Conservation (phyloP, 2,113 vertebrate species). For the Neoarius graeffei region DNA sequence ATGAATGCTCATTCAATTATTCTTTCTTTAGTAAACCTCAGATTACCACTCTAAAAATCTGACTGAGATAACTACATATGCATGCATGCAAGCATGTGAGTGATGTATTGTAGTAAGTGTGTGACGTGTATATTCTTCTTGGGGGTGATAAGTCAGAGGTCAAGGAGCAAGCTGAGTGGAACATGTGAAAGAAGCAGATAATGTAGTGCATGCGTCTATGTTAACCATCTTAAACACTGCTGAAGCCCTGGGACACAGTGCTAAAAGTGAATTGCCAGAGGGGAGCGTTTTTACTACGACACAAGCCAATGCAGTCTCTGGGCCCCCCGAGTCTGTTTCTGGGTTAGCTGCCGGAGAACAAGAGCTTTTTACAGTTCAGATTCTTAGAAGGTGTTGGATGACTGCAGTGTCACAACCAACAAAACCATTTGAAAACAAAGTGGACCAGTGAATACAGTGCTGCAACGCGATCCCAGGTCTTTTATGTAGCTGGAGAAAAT, state of each 20-base stretch:
- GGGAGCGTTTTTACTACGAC: slow-evolving; percentile 32
- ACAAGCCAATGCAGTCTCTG: slow-evolving; percentile 4
- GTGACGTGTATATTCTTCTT: not conserved
- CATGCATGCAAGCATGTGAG: not conserved
- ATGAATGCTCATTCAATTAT: not conserved
- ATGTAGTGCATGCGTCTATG: slow-evolving; percentile 54
- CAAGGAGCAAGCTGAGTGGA: slow-evolving; percentile 47
- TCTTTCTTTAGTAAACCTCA: not conserved
- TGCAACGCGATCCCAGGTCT: slow-evolving; percentile 70
- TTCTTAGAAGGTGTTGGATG: slow-evolving; percentile 81
- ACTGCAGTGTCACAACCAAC: slow-evolving; percentile 83
- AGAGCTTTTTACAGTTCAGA: slow-evolving; percentile 68
- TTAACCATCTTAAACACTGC: slow-evolving; percentile 68
- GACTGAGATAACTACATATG: not conserved
- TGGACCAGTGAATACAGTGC: slow-evolving; percentile 75
- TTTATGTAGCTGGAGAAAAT: slow-evolving; percentile 74
- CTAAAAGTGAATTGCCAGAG: slow-evolving; percentile 42
- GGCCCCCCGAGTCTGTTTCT: slow-evolving; percentile 56
- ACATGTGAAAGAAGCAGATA: slow-evolving; percentile 53
- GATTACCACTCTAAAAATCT: not conserved
- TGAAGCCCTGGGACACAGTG: slow-evolving; percentile 50
- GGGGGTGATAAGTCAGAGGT: slow-evolving; percentile 33
- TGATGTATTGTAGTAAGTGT: not conserved
- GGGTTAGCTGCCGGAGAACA: slow-evolving; percentile 61
- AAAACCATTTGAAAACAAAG: slow-evolving; percentile 86